Evolutionary conservation across 1,140 invertebrate genomes (phyloP), one percentile per base, ranked within the genome.

Genomic region (Drosophila mauritiana): DNA sequence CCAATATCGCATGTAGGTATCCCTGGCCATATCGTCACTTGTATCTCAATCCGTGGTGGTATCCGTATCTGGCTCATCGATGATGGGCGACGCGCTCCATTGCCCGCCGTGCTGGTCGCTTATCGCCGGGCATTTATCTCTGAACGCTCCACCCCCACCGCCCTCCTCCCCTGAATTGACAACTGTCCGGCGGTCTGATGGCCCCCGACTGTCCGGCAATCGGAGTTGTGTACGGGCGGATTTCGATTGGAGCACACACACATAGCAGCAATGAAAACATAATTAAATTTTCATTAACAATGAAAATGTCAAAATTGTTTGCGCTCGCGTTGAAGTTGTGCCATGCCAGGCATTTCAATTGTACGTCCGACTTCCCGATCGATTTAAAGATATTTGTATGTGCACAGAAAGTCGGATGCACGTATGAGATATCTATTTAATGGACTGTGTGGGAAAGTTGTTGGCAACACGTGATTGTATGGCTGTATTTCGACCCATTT

Each of bases 241-340:
- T 42, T 45, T 45, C 45, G 45, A 63, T 54, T 57, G 65, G 37
- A 54, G n/a, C 34, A 37, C 51, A 65, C 42, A 65, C 48, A 70
- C 43, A 54, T 0, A 7, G 8, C 27, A 37, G 51, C 79, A 73
- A 59, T 80, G 78, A 65, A 85, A 80, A 73, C 77, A 89, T 89
- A 89, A 89, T 89, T 89, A 89, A 78, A 89, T 65, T 80, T 89
- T 89, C 86, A 89, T 89, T 89, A 89, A 80, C 84, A 90, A 90
- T 89, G 73, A 78, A 78, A 89, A 89, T 84, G 80, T 84, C 80
- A 76, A 78, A 89, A 84, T 79, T 79, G 68, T 48, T 65, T 52
- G 74, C 59, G 63, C 76, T 76, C 25, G 10, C 57, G 27, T n/a
- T 31, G 36, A 25, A 42, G 72, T 55, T 67, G 40, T 39, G 62